Evolutionary conservation across 2,888 invertebrate genomes (phyloP), one percentile per base, ranked within the genome.

Genomic region (Nebria brevicollis): DNA sequence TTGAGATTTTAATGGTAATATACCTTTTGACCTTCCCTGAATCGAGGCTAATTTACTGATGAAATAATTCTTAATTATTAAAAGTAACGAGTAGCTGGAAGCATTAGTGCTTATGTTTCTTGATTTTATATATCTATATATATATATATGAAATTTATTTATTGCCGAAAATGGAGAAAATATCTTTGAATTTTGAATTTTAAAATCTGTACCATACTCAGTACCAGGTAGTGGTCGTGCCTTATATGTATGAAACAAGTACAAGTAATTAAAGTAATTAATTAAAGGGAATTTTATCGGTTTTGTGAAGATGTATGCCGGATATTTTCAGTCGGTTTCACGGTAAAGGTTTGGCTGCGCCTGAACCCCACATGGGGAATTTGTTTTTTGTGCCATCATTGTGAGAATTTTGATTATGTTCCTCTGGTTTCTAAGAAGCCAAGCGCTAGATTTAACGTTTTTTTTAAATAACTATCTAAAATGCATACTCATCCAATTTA

Each of bases 201-300:
- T 34, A 2, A 34, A 34, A 34, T 34, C 34, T 34, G 4, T 34
- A 34, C 2, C 2, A 34, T 34, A 34, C 1, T 34, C 4, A 34
- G 34, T 4, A 34, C 34, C 2, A 34, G 1, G 54, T 54, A 54
- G 54, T 54, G 1, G 2, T 4, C 72, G 66, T 79, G 8, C 79
- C 68, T 43, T 75, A 26, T 68, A 79, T 26, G 75, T 74, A 34
- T 34, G 5, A 34, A 34, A 75, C 64, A 70, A 80, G 75, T 80
- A 80, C 34, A 8, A 2, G 80, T 70, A 80, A 80, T 80, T 80
- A 80, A 80, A 54, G 70, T 70, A 80, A 80, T 80, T 80, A 80
- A 80, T 80, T 80, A 80, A 72, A 64, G n/a, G 80, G 75, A 72
- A 80, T 80, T 54, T 80, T 75, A 75, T 75, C 74, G 75, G 70